Conservation (phyloP, 2,888 invertebrate genomes). For the Nesidiocoris tenuis region DNA sequence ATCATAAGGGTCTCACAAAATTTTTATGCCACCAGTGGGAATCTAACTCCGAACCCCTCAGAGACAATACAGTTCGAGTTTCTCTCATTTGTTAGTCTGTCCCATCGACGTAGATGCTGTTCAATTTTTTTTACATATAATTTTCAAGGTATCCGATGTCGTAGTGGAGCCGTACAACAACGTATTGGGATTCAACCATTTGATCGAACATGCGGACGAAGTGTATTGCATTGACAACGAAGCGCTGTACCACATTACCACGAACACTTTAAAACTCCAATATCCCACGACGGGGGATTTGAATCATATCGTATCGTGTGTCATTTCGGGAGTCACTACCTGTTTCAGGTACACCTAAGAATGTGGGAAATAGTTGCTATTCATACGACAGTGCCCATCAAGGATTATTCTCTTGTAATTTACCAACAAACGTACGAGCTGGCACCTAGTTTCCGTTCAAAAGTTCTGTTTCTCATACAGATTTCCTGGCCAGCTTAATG, state of each 20-base stretch:
- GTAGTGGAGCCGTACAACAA: constrained; percentile 62
- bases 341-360: constrained; percentile 55
- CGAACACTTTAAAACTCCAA: constrained; percentile 57
- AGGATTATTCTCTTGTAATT: too few species aligned
- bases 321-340: constrained; percentile 55
- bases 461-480: constrained; percentile 53
- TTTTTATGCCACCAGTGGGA: too few species aligned
- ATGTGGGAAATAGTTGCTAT: too few species aligned
- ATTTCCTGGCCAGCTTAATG: constrained; percentile 47
- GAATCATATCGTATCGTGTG: constrained; percentile 59
- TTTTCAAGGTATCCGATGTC: constrained; percentile 60
- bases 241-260: constrained; percentile 60
- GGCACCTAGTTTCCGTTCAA: too few species aligned
- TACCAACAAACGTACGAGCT: too few species aligned
- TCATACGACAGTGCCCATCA: too few species aligned
- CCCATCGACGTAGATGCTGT: too few species aligned
- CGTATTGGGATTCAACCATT: constrained; percentile 58
- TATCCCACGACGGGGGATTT: constrained; percentile 63
- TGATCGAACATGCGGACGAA: constrained; percentile 60
- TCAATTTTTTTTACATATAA: too few species aligned
- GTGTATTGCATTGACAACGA: constrained; percentile 60
- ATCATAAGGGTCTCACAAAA: too few species aligned
- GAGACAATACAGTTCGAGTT: too few species aligned
- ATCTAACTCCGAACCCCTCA: too few species aligned
- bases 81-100: too few species aligned